These are phyloP conservation scores for Himalopsyche kuldschensis DNA, from an alignment of 2,888 invertebrate species.

Conservation along the genomic window DNA sequence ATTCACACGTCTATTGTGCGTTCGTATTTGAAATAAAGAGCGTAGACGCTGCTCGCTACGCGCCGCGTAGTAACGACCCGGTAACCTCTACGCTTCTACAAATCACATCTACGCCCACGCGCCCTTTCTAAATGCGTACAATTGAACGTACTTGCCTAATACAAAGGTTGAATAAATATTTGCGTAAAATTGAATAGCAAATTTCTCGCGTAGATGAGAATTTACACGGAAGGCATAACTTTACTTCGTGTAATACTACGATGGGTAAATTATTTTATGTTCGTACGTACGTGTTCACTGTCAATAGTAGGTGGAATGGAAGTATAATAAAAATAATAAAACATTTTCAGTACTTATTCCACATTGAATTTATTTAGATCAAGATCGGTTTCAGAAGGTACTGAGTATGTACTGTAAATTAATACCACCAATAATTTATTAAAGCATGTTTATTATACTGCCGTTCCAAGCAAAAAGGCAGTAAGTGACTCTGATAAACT, in stretches of 20 bases:
- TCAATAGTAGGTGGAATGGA: too few species aligned
- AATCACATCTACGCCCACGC: not conserved
- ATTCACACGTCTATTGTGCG: not conserved
- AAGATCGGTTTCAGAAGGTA: too few species aligned
- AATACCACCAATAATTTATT: too few species aligned
- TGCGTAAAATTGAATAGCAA: not conserved
- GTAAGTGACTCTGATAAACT: too few species aligned
- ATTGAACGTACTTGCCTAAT: not conserved
- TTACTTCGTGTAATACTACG: not conserved
- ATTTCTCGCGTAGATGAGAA: not conserved
- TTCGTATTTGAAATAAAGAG: not conserved
- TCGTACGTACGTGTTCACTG: too few species aligned
- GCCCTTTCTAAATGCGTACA: not conserved
- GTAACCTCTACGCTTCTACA: not conserved
- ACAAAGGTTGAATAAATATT: not conserved
- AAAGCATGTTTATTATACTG: too few species aligned
- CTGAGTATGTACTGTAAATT: too few species aligned
- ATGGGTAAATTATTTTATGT: too few species aligned
- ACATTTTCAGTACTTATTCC: too few species aligned
- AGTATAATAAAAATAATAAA: too few species aligned
- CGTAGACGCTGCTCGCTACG: not conserved
- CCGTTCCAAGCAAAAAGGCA: too few species aligned
- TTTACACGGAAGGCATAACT: not conserved
- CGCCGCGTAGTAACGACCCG: not conserved
- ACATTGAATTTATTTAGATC: too few species aligned